Conservation (phyloP, 2,113 vertebrate genomes). For the Pipra filicauda region DNA sequence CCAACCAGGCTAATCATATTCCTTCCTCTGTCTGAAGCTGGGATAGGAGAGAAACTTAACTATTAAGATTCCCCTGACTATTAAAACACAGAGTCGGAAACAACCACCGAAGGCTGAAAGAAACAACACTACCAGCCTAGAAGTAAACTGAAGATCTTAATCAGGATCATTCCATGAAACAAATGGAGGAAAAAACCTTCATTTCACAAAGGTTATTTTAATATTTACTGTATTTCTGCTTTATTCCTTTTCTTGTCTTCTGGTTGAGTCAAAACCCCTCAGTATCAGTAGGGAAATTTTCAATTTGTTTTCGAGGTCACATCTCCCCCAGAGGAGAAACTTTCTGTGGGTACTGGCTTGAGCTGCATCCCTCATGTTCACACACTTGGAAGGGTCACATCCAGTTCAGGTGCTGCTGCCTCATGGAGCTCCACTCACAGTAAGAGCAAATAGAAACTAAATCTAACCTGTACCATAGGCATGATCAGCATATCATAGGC, state of each 20-base stretch:
- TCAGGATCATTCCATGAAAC: neutral
- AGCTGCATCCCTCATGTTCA: neutral
- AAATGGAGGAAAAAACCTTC: neutral
- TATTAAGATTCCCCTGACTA: neutral
- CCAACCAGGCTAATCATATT: constrained; percentile 53
- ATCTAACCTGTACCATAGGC: neutral
- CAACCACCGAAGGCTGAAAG: neutral
- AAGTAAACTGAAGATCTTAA: accelerated
- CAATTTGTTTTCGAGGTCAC: neutral
- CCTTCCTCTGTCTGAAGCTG: constrained; percentile 40
- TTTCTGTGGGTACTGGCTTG: neutral
- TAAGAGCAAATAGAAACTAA: neutral
- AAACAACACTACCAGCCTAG: neutral
- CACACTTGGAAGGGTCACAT: neutral
- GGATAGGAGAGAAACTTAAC: constrained; percentile 13
- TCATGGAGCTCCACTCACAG: neutral
- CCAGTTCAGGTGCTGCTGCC: neutral
- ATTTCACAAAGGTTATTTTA: neutral
- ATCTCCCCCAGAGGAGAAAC: neutral
- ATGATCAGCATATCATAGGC: neutral
- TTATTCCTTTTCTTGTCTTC: neutral
- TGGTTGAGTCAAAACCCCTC: neutral
- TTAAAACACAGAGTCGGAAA: neutral
- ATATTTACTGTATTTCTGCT: neutral
- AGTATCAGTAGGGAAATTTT: neutral